Conservation (phyloP, 2,797 vertebrate genomes). For the Sebastolobus alascanus region DNA sequence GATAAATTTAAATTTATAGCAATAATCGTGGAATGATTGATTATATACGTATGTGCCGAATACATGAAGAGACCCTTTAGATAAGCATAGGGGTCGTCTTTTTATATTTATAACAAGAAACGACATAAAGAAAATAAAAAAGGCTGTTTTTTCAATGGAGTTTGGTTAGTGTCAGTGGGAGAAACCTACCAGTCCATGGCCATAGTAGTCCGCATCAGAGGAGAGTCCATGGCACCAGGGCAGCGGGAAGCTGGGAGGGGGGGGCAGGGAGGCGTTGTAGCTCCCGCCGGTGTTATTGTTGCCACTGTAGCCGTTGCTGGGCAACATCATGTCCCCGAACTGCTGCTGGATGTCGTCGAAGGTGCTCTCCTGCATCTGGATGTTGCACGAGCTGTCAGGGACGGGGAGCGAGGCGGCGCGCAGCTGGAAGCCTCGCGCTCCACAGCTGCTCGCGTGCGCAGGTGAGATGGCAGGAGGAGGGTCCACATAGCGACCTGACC, state of each 20-base stretch:
- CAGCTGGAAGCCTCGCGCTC: constrained; percentile 75
- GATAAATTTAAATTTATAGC: background rate
- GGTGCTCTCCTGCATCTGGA: constrained; percentile 77
- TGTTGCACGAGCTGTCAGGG: constrained; percentile 75
- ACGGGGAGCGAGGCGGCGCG: constrained; percentile 68
- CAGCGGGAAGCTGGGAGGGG: constrained; percentile 63
- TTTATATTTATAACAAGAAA: background rate
- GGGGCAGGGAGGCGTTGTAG: constrained; percentile 46
- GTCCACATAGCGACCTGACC: constrained; percentile 81
- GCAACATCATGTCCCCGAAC: constrained; percentile 84
- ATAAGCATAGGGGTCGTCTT: background rate
- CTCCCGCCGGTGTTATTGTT: constrained; percentile 54
- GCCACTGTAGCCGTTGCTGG: constrained; percentile 53
- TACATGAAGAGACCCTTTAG: no score
- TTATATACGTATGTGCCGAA: background rate
- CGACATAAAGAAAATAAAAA: background rate
- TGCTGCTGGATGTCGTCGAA: constrained; percentile 83
- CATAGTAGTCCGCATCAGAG: constrained; percentile 84
- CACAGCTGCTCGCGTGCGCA: constrained; percentile 50
- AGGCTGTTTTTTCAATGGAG: background rate
- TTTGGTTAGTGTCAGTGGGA: background rate
- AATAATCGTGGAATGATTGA: no score
- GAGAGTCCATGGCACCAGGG: constrained; percentile 84
- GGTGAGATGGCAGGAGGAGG: constrained; percentile 42
- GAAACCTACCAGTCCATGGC: constrained; percentile 87